phyloP scores from a whole-genome alignment of 2,797 vertebrate genomes.

The Melanotaenia nigrans region DNA sequence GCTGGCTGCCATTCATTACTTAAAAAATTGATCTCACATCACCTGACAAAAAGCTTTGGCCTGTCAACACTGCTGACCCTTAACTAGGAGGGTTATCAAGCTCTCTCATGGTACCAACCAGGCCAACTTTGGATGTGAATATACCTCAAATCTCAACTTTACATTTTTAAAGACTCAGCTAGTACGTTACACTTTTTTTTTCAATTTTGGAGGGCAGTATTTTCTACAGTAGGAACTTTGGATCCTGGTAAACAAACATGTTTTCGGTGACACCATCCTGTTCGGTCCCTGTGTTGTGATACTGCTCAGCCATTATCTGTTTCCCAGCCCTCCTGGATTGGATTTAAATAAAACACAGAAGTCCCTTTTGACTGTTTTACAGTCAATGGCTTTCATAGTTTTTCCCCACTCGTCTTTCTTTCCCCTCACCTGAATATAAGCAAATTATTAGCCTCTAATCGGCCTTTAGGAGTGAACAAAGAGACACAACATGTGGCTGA shows the following conservation, averaged over 20 bases:
- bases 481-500: slow-evolving; percentile 4
- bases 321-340: slow-evolving; percentile 26
- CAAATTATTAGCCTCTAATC: slow-evolving; percentile 40
- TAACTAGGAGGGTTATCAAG: not conserved
- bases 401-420: not conserved
- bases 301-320: slow-evolving; percentile 18
- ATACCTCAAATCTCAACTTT: slow-evolving; percentile 10
- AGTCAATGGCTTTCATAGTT: slow-evolving; percentile 50
- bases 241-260: slow-evolving; percentile 4
- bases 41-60: slow-evolving; percentile 49
- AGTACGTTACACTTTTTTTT: not conserved
- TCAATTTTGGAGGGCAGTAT: slow-evolving; percentile 1
- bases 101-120: not conserved
- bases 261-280: slow-evolving; percentile 8
- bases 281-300: not conserved
- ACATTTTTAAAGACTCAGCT: slow-evolving; percentile 15
- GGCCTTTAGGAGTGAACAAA: slow-evolving; percentile 35
- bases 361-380: slow-evolving; percentile 50
- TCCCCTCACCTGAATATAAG: slow-evolving; percentile 44
- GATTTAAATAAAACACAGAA: slow-evolving; percentile 33
- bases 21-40: slow-evolving; percentile 54
- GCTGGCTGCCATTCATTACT: slow-evolving; percentile 35
- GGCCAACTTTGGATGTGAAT: not conserved
- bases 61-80: slow-evolving; percentile 34
- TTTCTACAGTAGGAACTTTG: not conserved